Base-by-base conservation (phyloP, 2,797 vertebrate genomes). In the Eutrigla gurnardus region DNA sequence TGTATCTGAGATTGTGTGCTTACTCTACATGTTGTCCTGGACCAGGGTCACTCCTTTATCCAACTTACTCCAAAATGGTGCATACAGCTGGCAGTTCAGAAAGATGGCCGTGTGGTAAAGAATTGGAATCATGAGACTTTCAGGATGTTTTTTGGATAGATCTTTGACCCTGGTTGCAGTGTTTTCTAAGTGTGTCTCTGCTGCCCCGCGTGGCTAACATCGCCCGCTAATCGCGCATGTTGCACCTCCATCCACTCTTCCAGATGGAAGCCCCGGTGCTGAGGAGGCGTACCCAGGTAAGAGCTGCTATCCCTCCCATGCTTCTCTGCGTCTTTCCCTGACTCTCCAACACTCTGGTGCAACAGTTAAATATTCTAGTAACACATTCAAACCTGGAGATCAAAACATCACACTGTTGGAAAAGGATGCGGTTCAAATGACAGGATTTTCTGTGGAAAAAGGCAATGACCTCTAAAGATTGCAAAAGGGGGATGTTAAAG, bases 281-380 rank as follows among this genome's bases (percentile, higher is more conserved):
- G 97, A 98, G 95, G 97, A 98, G 91, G 93, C 95, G 71, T 95
- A 94, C 64, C 96, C 97, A 98, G 97, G 98, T 99, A 97, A 93
- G 96, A 94, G 89, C 93, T 87, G 84, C 84, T 80, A 68, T 65
- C 91, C 91, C 86, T 80, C 81, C 89, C 89, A 70, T 80, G 88
- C 92, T 89, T 82, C 83, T 76, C 57, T 66, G 57, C 35, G 15
- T 62, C 66, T 64, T 42, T 57, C 52, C 15, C 14, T 4, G 10
- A 8, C 58, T 65, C 36, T 25, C 25, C 25, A 2, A 25, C 25
- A 25, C 25, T n/a, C n/a, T n/a, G n/a, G n/a, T n/a, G n/a, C n/a
- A n/a, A 25, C 25, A 25, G n/a, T 25, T 25, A 25, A 25, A 25
- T 25, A 25, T 25, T 25, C 25, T 2, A n/a, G n/a, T n/a, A n/a